Percentiles rank a stretch among this genome's conserved stretches.
These are phyloP conservation scores for Latrodectus geometricus DNA, from an alignment of 1,140 invertebrate species.

Conservation along the genomic window DNA sequence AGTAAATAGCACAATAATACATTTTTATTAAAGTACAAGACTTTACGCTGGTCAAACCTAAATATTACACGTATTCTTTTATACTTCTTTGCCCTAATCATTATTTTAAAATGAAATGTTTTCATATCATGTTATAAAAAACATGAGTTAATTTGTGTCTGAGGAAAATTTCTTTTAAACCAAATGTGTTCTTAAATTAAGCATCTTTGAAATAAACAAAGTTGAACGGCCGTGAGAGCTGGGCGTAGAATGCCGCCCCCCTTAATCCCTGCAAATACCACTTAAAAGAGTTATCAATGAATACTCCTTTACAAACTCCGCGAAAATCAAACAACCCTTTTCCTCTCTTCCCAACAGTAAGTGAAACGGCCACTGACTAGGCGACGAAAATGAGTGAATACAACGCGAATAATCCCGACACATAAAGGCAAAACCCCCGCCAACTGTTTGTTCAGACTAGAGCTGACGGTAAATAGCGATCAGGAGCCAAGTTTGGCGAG, in stretches of 20 bases:
- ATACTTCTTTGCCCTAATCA: too few relatives aligned
- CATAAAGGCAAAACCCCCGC: slow-evolving; percentile 53
- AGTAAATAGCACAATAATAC: too few relatives aligned
- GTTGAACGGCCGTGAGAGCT: not conserved
- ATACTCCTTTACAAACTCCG: slow-evolving; percentile 19
- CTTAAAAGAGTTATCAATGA: slow-evolving; percentile 40
- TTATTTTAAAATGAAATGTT: too few relatives aligned
- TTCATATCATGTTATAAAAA: too few relatives aligned
- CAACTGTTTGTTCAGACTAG: slow-evolving; percentile 44
- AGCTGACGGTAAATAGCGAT: slow-evolving; percentile 59
- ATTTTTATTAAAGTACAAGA: too few relatives aligned
- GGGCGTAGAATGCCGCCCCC: not conserved
- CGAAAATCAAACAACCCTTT: not conserved
- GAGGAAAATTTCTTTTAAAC: too few relatives aligned
- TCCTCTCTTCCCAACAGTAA: not conserved
- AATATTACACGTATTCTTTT: too few relatives aligned
- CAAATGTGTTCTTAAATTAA: too few relatives aligned
- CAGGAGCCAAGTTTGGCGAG: slow-evolving; percentile 55
- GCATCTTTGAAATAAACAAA: not conserved
- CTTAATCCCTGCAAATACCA: not conserved
- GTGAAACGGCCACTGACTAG: slow-evolving; percentile 26
- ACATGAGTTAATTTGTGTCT: too few relatives aligned
- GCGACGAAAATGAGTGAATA: slow-evolving; percentile 26
- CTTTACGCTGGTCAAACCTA: too few relatives aligned
- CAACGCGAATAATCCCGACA: slow-evolving; percentile 32